phyloP scores from a whole-genome alignment of 2,888 invertebrate genomes.

The Drosophila emarginata region DNA sequence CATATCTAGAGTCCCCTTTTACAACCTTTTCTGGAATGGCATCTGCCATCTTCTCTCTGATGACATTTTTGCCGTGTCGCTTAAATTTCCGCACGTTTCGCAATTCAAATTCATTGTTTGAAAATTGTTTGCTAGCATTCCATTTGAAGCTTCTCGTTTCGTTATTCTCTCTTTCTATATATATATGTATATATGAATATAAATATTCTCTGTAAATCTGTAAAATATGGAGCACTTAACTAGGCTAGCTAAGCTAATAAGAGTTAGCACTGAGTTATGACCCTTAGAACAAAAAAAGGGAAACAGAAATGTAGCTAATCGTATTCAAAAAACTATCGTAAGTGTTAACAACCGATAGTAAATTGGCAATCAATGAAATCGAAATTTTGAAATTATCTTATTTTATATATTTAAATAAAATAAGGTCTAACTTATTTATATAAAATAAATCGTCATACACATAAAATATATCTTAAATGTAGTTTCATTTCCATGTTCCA shows the following conservation, averaged over 20 bases:
- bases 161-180: neutral
- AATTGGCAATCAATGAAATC: too few relatives aligned
- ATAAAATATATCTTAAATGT: too few relatives aligned
- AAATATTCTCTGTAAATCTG: neutral
- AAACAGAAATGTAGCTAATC: too few relatives aligned
- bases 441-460: too few relatives aligned
- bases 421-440: too few relatives aligned
- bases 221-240: neutral
- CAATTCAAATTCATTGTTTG: conserved; percentile 8
- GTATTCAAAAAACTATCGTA: too few relatives aligned
- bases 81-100: conserved; percentile 9
- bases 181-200: neutral
- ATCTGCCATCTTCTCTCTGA: neutral
- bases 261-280: neutral
- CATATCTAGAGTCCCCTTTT: too few relatives aligned
- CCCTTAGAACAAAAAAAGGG: neutral
- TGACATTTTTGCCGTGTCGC: neutral
- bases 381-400: too few relatives aligned
- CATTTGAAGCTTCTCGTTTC: neutral
- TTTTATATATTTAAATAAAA: too few relatives aligned
- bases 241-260: neutral
- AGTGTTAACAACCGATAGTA: neutral
- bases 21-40: neutral
- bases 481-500: too few relatives aligned
- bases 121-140: neutral